phyloP scores from a whole-genome alignment of 2,888 invertebrate genomes.

The Hypena proboscidalis region DNA sequence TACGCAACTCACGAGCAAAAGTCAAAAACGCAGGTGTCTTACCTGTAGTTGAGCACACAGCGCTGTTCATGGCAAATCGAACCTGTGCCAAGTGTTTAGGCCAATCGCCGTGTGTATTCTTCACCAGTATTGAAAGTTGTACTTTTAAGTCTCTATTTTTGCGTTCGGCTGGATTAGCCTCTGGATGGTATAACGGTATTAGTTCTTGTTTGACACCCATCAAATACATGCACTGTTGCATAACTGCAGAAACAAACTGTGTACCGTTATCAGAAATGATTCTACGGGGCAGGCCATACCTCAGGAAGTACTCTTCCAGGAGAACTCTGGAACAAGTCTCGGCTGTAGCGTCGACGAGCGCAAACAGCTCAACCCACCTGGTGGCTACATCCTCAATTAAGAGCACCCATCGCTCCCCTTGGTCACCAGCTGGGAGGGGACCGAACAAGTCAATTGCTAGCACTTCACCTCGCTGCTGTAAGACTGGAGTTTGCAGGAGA shows the following conservation, averaged over 20 bases:
- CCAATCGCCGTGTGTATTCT: no score
- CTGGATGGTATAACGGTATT: slow-evolving; percentile 47
- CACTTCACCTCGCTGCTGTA: slow-evolving; percentile 13
- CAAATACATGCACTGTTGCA: no score
- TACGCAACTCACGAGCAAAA: no score
- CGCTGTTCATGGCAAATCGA: no score
- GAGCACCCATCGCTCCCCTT: slow-evolving; percentile 38
- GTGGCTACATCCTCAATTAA: slow-evolving; percentile 32
- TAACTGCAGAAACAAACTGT: slow-evolving; percentile 26
- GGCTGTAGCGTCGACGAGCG: slow-evolving; percentile 29
- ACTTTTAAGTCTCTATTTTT: slow-evolving; percentile 40
- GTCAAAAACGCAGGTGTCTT: no score
- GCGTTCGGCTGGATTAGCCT: slow-evolving; percentile 50
- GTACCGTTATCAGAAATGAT: slow-evolving; percentile 23
- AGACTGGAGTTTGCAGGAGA: slow-evolving; percentile 41
- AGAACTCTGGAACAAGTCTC: slow-evolving; percentile 15
- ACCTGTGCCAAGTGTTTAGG: no score
- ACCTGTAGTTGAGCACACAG: no score
- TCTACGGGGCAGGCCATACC: no score
- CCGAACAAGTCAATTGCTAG: slow-evolving; percentile 1
- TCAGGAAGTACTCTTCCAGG: slow-evolving; percentile 2
- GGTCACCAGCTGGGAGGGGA: slow-evolving; percentile 1
- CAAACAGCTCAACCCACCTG: slow-evolving; percentile 45
- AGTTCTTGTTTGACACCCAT: no score
- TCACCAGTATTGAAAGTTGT: no score